A percentile compares a stretch with the other conserved stretches of the same genome.
These are phyloP conservation scores for Sebastes glaucus DNA, from an alignment of 2,797 vertebrate species.

Conservation along the genomic window DNA sequence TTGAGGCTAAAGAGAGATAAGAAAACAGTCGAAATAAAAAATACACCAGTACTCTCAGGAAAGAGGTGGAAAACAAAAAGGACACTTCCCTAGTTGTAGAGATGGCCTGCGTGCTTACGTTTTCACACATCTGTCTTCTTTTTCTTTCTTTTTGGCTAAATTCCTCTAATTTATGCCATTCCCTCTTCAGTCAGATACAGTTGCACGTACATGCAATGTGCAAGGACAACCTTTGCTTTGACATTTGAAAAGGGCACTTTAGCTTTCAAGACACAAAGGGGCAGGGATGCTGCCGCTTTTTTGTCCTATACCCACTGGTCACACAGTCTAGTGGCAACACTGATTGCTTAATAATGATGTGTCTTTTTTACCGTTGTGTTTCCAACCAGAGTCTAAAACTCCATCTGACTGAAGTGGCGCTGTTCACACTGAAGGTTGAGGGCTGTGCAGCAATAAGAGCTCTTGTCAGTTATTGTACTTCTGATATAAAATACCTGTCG, in stretches of 20 bases:
- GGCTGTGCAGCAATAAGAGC: slow-evolving; percentile 21
- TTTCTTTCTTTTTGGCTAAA: not conserved
- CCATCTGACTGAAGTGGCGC: slow-evolving; percentile 25
- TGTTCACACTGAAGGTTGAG: slow-evolving; percentile 46
- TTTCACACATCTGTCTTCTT: not conserved
- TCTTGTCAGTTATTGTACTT: slow-evolving; percentile 23
- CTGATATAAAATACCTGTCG: slow-evolving; percentile 20
- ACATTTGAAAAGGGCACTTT: slow-evolving; percentile 39
- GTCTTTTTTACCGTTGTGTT: slow-evolving; percentile 2
- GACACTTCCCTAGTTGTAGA: not conserved
- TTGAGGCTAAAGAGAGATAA: not conserved
- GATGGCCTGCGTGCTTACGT: not conserved
- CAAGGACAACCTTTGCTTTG: slow-evolving; percentile 11
- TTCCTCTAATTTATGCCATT: not conserved
- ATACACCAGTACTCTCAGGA: not conserved
- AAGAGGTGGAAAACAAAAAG: not conserved
- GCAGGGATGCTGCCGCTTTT: not conserved
- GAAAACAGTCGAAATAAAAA: not conserved
- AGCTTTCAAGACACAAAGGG: not conserved
- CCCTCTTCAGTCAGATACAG: not conserved
- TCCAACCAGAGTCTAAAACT: not conserved
- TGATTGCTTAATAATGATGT: not conserved
- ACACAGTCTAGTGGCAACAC: not conserved
- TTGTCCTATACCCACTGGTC: not conserved
- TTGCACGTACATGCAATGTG: not conserved